Evolutionary conservation across 2,113 vertebrate genomes (phyloP).

Genomic region (Macquaria australasica): DNA sequence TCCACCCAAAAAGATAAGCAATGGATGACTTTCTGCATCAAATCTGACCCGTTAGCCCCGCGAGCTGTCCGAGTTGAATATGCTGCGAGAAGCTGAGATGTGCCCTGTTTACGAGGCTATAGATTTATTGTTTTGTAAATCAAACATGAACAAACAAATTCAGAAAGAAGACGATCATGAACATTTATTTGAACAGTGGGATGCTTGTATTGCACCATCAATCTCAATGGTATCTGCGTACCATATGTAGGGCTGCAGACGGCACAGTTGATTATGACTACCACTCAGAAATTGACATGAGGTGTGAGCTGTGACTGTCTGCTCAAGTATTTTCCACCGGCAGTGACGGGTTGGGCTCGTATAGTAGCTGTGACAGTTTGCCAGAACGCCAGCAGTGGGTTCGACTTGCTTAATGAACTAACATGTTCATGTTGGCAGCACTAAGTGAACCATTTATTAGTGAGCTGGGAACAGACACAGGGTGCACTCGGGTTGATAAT

Average conservation of each 20-base stretch:
- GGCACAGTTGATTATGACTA: slow-evolving; percentile 46
- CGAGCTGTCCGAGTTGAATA: slow-evolving; percentile 33
- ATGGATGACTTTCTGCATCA: slow-evolving; percentile 29
- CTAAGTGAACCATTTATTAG: slow-evolving; percentile 79
- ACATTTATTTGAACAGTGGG: slow-evolving; percentile 34
- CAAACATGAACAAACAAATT: slow-evolving; percentile 40
- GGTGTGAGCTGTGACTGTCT: slow-evolving; percentile 40
- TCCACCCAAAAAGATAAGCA: slow-evolving; percentile 35
- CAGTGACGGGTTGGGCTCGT: slow-evolving; percentile 45
- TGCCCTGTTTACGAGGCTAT: slow-evolving; percentile 2
- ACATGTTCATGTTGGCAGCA: slow-evolving; percentile 78
- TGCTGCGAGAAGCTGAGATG: not conserved
- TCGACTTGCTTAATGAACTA: slow-evolving; percentile 79
- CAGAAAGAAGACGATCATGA: slow-evolving; percentile 18
- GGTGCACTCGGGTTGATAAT: slow-evolving; percentile 61
- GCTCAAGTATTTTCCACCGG: slow-evolving; percentile 34
- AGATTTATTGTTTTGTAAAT: slow-evolving; percentile 40
- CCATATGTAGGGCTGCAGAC: slow-evolving; percentile 61
- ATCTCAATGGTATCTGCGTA: slow-evolving; percentile 25
- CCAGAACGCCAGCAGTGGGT: slow-evolving; percentile 62
- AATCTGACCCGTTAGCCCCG: slow-evolving; percentile 21
- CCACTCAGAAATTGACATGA: slow-evolving; percentile 47
- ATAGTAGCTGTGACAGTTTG: slow-evolving; percentile 80
- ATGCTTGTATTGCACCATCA: slow-evolving; percentile 40
- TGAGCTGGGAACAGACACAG: slow-evolving; percentile 60